These are phyloP conservation scores for Macrosoma leucophasiata DNA, from an alignment of 2,888 invertebrate species.

Conservation along the genomic window DNA sequence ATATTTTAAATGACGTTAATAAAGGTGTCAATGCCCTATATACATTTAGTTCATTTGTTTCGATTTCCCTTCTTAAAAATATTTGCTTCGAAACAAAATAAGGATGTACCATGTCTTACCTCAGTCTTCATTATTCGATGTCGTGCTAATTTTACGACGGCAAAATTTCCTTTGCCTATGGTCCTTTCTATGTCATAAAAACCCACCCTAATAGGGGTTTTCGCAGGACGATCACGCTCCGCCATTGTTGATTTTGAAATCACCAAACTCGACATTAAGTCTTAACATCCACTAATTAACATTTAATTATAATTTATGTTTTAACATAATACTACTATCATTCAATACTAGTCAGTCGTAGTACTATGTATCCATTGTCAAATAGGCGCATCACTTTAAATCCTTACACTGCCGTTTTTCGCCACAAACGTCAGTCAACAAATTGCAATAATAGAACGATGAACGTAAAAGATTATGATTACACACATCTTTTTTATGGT, in stretches of 20 bases:
- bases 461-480: slow-evolving; percentile 19
- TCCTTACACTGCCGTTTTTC: slow-evolving; percentile 17
- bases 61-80: no score
- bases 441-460: slow-evolving; percentile 24
- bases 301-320: slow-evolving; percentile 9
- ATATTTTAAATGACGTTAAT: no score
- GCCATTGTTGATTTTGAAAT: slow-evolving; percentile 67
- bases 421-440: slow-evolving; percentile 19
- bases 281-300: slow-evolving; percentile 38
- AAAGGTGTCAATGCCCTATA: no score
- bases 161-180: slow-evolving; percentile 99
- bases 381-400: slow-evolving; percentile 17
- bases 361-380: slow-evolving; percentile 40
- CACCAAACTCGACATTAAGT: slow-evolving; percentile 43
- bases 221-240: slow-evolving; percentile 74
- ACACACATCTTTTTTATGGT: slow-evolving; percentile 21
- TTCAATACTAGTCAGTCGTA: slow-evolving; percentile 30
- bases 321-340: slow-evolving; percentile 30
- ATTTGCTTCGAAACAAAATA: slow-evolving; percentile 13
- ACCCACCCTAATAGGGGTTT: slow-evolving; percentile 90
- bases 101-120: slow-evolving; percentile 77
- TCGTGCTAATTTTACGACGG: slow-evolving; percentile 97
- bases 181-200: slow-evolving; percentile 98
- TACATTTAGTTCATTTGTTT: neutral
- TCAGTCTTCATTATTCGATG: slow-evolving; percentile 99